Evolutionary conservation across 2,113 vertebrate species (phyloP).

Genomic region (Sminthopsis crassicaudata): DNA sequence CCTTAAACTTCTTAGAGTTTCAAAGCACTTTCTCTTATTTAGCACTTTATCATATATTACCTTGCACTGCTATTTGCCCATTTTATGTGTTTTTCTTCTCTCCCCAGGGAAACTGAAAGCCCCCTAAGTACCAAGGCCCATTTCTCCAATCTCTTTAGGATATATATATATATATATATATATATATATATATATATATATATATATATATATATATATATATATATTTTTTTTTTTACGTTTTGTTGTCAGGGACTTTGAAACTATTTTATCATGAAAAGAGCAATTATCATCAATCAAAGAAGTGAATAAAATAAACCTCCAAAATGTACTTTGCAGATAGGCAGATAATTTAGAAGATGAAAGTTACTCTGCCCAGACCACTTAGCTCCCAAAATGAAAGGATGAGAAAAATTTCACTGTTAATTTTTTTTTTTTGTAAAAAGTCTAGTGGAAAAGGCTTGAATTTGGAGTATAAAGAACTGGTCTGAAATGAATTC

Average conservation of each 20-base stretch:
- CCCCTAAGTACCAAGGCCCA: not conserved
- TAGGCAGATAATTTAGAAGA: not conserved
- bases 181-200: too few relatives aligned
- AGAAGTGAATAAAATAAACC: not conserved
- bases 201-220: too few relatives aligned
- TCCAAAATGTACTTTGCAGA: not conserved
- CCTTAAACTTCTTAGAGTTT: not conserved
- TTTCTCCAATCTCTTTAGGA: not conserved
- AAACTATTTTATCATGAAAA: slow-evolving; percentile 34
- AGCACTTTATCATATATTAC: not conserved
- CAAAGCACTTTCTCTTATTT: not conserved
- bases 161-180: too few relatives aligned
- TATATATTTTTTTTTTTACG: slow-evolving; percentile 16
- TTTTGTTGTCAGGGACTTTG: slow-evolving; percentile 36
- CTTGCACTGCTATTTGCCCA: not conserved
- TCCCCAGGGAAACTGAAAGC: not conserved
- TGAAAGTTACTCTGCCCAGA: not conserved
- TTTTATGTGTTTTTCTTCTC: not conserved
- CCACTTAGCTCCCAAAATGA: not conserved
- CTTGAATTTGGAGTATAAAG: not conserved
- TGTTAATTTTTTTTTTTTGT: too few relatives aligned
- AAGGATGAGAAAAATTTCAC: not conserved
- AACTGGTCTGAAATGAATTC: not conserved
- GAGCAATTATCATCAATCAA: not conserved
- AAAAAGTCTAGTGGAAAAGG: not conserved